phyloP scores from a whole-genome alignment of 2,888 invertebrate genomes.

The Panopea generosa region DNA sequence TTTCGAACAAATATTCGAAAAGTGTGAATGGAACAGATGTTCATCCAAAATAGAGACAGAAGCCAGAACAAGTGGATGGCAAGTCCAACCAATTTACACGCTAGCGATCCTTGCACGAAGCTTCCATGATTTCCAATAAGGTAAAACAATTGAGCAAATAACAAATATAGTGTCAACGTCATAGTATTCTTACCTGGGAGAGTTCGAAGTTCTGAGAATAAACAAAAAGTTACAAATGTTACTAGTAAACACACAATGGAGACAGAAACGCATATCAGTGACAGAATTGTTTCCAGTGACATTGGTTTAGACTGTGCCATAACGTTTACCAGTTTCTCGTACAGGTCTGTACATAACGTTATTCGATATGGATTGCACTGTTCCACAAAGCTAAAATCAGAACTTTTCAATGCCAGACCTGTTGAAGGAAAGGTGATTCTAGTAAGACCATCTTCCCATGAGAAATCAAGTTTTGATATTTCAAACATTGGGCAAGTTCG shows the following conservation, averaged over 20 bases:
- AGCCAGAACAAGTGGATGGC: constrained; percentile 45
- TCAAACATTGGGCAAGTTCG: too few relatives aligned
- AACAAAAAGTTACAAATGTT: constrained; percentile 27
- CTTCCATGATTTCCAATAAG: constrained; percentile 10
- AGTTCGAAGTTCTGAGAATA: constrained; percentile 31
- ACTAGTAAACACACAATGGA: constrained; percentile 38
- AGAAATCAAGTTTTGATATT: too few relatives aligned
- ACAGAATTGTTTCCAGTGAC: background rate
- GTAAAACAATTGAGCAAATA: constrained; percentile 37
- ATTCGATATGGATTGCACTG: too few relatives aligned
- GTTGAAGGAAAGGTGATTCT: too few relatives aligned
- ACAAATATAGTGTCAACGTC: constrained; percentile 23
- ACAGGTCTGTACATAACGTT: too few relatives aligned
- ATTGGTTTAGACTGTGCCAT: background rate
- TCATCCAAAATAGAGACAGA: constrained; percentile 28
- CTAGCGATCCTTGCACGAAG: background rate
- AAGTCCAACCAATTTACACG: constrained; percentile 27
- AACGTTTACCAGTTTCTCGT: too few relatives aligned
- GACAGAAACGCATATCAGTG: background rate
- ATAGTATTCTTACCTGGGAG: constrained; percentile 46
- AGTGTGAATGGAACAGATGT: constrained; percentile 31
- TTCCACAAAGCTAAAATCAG: too few relatives aligned
- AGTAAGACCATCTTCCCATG: too few relatives aligned
- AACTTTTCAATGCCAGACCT: too few relatives aligned
- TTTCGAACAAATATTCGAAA: constrained; percentile 13